Evolutionary conservation across 2,888 invertebrate genomes (phyloP).

Genomic region (Agriopis marginaria): DNA sequence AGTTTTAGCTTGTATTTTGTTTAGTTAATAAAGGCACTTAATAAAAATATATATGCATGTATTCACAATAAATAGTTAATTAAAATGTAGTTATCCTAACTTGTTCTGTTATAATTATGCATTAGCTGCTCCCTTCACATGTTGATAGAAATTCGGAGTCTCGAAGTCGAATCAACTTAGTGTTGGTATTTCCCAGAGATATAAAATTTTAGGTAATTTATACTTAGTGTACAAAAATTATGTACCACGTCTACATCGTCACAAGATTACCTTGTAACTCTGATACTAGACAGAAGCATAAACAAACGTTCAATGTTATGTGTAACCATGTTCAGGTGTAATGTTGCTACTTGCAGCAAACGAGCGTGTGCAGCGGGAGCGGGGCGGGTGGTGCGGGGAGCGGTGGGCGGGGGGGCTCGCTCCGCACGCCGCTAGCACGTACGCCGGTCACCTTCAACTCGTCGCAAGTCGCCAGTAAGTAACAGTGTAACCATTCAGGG

Average conservation of each 20-base stretch:
- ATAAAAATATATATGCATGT: too few relatives aligned
- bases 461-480: constrained; percentile 82
- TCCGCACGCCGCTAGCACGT: constrained; percentile 81
- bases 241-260: not conserved
- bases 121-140: too few relatives aligned
- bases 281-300: not conserved
- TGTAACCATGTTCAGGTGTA: not conserved
- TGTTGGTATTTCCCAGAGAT: too few relatives aligned
- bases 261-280: not conserved
- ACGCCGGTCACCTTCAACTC: constrained; percentile 82
- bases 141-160: too few relatives aligned
- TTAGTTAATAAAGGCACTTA: too few relatives aligned
- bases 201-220: too few relatives aligned
- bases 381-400: constrained; percentile 54
- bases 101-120: too few relatives aligned
- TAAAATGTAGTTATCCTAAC: too few relatives aligned
- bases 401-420: constrained; percentile 75
- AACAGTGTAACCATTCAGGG: constrained; percentile 5
- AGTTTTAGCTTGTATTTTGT: too few relatives aligned
- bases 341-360: constrained; percentile 51
- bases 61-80: too few relatives aligned
- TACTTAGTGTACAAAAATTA: too few relatives aligned
- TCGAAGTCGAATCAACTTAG: too few relatives aligned
- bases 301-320: not conserved
- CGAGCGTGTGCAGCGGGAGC: constrained; percentile 63